Evolutionary conservation across 2,113 vertebrate genomes (phyloP), one percentile per base, ranked within the genome.

Genomic region (Muntiacus reevesi): DNA sequence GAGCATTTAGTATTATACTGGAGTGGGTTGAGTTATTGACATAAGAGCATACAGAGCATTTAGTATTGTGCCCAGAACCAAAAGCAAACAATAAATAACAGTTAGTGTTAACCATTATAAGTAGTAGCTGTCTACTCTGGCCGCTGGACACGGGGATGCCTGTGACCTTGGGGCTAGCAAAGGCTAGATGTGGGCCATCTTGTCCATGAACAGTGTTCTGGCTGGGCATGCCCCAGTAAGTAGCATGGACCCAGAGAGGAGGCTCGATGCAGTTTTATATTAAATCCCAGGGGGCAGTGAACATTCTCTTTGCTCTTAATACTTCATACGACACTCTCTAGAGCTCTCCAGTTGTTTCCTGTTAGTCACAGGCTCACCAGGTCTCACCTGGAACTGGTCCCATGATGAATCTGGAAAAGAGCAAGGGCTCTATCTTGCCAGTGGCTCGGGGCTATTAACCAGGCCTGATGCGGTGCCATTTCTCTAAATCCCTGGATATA

Each of bases 211-310:
- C 45, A 47, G 30, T 17, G 2, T 25, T 43, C 36, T 50, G 45
- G 12, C 27, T n/a, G 16, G 1, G 17, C 50, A 3, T 13, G 1
- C 5, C 71, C 4, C 4, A 5, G 2, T 25, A 7, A 21, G 19
- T 33, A 36, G 55, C 9, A 16, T 6, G 19, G 27, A 60, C 43
- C 21, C 43, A 21, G 1, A 43, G 17, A 79, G 17, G 47, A 79
- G n/a, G 12, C 16, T 78, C 27, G 14, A 7, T 50, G 33, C 30
- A 59, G 47, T 2, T 30, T 84, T 83, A 40, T 36, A 6, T 54
- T 94, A 62, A 83, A 74, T 59, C 23, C 28, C n/a, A n/a, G 33
- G 16, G 47, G 50, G 0, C 28, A 52, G 27, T 9, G 59, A 40
- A 6, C 30, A 21, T 36, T 30, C 4, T 28, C 30, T 91, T 47